Conservation (phyloP, 2,797 vertebrate species). For the Ceryle rudis region DNA sequence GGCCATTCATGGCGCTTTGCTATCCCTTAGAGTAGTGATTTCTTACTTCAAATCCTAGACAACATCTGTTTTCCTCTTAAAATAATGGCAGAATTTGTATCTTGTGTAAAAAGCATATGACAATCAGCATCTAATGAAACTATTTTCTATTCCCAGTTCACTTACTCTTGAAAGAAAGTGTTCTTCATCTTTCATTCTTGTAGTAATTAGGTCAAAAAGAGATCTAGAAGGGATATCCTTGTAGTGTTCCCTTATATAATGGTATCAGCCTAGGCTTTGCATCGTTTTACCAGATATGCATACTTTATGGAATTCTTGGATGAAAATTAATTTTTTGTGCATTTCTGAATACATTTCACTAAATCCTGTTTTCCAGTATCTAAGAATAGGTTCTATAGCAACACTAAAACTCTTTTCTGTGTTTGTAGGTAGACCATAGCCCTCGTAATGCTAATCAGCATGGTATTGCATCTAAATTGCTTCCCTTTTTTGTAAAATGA, state of each 20-base stretch:
- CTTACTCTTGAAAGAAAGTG: not conserved
- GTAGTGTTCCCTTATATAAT: conserved; percentile 21
- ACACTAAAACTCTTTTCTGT: not conserved
- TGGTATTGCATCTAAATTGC: conserved; percentile 4
- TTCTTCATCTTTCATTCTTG: not conserved
- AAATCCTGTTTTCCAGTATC: conserved; percentile 13
- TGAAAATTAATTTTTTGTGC: not conserved
- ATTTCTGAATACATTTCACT: not conserved
- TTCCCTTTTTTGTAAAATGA: not conserved
- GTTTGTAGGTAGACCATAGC: conserved; percentile 29
- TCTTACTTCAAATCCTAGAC: not conserved
- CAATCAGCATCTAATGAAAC: not conserved
- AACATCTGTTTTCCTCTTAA: not conserved
- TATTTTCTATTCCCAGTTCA: not conserved
- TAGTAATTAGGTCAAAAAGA: conserved; percentile 32
- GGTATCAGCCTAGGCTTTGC: not conserved
- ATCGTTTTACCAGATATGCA: not conserved
- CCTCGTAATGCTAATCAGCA: not conserved
- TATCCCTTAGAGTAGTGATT: not conserved
- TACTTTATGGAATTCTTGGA: not conserved
- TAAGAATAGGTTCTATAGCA: conserved; percentile 8
- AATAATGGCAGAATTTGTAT: not conserved
- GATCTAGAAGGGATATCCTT: not conserved
- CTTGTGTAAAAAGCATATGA: not conserved
- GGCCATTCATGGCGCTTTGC: not conserved